phyloP scores from a whole-genome alignment of 2,888 invertebrate species.

The Ormyrus labotus region DNA sequence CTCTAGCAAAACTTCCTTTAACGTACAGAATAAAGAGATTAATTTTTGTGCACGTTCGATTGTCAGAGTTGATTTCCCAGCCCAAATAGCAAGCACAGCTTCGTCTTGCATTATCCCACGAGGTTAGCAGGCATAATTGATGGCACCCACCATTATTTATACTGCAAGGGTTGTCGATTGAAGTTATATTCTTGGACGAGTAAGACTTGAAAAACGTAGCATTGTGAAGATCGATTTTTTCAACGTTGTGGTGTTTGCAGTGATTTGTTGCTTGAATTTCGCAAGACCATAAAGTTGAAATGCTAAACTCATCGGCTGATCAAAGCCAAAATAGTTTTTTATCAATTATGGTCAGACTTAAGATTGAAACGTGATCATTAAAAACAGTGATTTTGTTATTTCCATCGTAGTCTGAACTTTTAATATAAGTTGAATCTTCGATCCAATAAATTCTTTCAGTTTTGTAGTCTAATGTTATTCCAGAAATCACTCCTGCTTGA shows the following conservation, averaged over 20 bases:
- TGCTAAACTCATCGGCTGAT: background rate
- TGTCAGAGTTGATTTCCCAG: conserved; percentile 16
- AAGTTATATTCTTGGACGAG: background rate
- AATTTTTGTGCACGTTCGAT: conserved; percentile 12
- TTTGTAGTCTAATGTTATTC: background rate
- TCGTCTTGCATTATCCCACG: background rate
- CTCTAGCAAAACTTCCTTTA: background rate
- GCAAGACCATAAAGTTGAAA: background rate
- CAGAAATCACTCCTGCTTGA: too few species aligned
- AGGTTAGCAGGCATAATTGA: conserved; percentile 5
- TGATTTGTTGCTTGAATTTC: background rate
- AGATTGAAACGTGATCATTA: background rate
- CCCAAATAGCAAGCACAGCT: conserved; percentile 19
- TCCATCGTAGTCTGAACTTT: background rate
- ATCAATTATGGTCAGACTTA: background rate
- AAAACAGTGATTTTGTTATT: background rate
- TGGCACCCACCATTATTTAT: conserved; percentile 2
- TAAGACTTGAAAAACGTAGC: background rate
- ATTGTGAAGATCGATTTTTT: background rate
- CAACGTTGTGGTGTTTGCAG: background rate
- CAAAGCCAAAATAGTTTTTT: conserved; percentile 21
- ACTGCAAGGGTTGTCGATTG: background rate
- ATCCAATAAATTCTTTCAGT: conserved; percentile 14
- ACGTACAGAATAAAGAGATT: conserved; percentile 2
- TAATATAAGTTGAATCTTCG: background rate